phyloP scores from a whole-genome alignment of 2,888 invertebrate species.

The Neuroscelio doddi region DNA sequence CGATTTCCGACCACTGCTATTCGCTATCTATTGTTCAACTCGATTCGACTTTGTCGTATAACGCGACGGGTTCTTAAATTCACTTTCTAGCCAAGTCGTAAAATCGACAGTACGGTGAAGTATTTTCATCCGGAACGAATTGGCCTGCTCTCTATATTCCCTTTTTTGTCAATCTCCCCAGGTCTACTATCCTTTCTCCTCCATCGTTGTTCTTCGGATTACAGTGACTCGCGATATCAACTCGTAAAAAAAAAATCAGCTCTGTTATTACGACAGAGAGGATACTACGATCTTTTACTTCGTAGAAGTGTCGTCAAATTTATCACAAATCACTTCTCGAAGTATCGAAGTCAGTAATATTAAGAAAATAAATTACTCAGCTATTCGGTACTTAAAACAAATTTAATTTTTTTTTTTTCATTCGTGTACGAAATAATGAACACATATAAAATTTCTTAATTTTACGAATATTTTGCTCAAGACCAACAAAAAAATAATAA shows the following conservation, averaged over 20 bases:
- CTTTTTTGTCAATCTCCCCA: slow-evolving; percentile 37
- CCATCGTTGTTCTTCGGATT: slow-evolving; percentile 32
- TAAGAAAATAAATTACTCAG: no score
- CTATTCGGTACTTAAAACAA: no score
- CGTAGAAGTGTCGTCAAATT: slow-evolving; percentile 6
- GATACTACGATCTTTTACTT: slow-evolving; percentile 7
- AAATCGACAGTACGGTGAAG: slow-evolving; percentile 58
- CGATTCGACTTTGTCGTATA: slow-evolving; percentile 38
- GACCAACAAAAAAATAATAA: slow-evolving; percentile 5
- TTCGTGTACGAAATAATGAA: no score
- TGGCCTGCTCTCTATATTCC: slow-evolving; percentile 42
- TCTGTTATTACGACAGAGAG: slow-evolving; percentile 30
- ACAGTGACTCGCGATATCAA: slow-evolving; percentile 32
- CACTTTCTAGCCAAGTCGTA: slow-evolving; percentile 63
- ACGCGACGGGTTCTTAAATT: slow-evolving; percentile 55
- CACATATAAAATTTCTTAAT: no score
- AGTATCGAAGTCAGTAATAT: no score
- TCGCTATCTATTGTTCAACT: slow-evolving; percentile 25
- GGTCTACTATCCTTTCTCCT: slow-evolving; percentile 39
- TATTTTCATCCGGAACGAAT: slow-evolving; percentile 58
- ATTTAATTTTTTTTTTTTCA: no score
- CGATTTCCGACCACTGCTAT: slow-evolving; percentile 14
- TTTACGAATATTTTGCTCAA: no score
- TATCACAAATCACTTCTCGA: slow-evolving; percentile 5
- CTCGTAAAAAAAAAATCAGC: slow-evolving; percentile 22